Conservation (phyloP, 2,113 vertebrate species). For the Emydura subglobosa region DNA sequence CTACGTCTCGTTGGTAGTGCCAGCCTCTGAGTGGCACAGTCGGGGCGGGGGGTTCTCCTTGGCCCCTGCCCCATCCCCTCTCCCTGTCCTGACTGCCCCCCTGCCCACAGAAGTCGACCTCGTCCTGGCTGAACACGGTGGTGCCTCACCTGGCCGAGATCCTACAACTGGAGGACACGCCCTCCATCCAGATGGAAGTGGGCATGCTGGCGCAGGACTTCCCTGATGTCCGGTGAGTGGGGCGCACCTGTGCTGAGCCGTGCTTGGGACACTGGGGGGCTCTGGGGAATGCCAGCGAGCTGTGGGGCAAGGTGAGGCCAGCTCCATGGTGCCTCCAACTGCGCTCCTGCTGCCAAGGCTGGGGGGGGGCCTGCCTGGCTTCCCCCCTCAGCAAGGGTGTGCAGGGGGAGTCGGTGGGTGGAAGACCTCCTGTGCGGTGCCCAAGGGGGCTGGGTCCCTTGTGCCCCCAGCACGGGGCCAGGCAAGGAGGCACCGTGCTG, state of each 20-base stretch:
- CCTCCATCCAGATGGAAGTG: conserved; percentile 94
- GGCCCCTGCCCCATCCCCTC: background rate
- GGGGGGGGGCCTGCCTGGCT: too few relatives aligned
- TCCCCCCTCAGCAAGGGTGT: background rate
- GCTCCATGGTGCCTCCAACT: background rate
- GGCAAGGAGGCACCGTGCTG: too few relatives aligned
- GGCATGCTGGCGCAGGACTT: conserved; percentile 89
- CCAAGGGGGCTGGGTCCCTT: too few relatives aligned
- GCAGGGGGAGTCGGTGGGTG: too few relatives aligned
- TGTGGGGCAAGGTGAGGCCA: too few relatives aligned
- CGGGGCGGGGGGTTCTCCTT: background rate
- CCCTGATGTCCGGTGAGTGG: conserved; percentile 89
- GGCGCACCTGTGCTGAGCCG: too few relatives aligned
- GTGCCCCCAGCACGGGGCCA: too few relatives aligned
- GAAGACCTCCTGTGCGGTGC: too few relatives aligned
- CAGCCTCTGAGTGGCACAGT: background rate
- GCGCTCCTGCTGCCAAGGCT: background rate
- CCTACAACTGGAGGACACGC: conserved; percentile 89
- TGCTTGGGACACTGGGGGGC: background rate
- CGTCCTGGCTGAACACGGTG: conserved; percentile 86
- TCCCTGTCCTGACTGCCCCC: background rate
- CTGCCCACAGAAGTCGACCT: conserved; percentile 83
- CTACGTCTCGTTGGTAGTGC: background rate
- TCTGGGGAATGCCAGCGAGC: too few relatives aligned
- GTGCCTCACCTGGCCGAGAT: conserved; percentile 90